These are phyloP conservation scores for Prunella himalayana DNA, from an alignment of 2,113 vertebrate genomes.

Conservation along the genomic window DNA sequence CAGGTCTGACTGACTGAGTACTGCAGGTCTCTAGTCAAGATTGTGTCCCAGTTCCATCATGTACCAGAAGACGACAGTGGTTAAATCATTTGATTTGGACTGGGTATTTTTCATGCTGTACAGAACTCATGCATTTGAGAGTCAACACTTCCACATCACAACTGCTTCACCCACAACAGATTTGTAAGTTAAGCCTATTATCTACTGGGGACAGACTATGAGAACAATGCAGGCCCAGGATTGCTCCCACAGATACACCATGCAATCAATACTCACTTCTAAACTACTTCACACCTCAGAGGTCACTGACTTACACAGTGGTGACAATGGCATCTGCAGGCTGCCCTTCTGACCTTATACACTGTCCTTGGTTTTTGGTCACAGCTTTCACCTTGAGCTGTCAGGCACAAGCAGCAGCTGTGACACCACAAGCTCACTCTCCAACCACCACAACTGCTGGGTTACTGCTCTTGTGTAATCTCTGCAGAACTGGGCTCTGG, in stretches of 20 bases:
- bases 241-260: not conserved
- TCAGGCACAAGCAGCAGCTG: not conserved
- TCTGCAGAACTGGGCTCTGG: not conserved
- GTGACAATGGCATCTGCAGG: not conserved
- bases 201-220: fast-evolving
- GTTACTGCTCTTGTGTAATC: not conserved
- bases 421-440: not conserved
- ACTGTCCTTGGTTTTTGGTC: not conserved
- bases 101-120: not conserved
- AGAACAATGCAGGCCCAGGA: not conserved
- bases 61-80: not conserved
- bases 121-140: not conserved
- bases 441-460: not conserved
- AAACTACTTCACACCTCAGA: not conserved
- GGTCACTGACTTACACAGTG: not conserved
- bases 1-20: not conserved
- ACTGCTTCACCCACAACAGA: not conserved
- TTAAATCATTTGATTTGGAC: not conserved
- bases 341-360: not conserved
- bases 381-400: not conserved
- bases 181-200: not conserved
- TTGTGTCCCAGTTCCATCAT: fast-evolving
- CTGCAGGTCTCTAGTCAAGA: not conserved
- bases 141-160: not conserved
- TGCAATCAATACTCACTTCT: not conserved